Conservation (phyloP, 1,140 invertebrate species). For the Pseudomyrmex dendroicus region DNA sequence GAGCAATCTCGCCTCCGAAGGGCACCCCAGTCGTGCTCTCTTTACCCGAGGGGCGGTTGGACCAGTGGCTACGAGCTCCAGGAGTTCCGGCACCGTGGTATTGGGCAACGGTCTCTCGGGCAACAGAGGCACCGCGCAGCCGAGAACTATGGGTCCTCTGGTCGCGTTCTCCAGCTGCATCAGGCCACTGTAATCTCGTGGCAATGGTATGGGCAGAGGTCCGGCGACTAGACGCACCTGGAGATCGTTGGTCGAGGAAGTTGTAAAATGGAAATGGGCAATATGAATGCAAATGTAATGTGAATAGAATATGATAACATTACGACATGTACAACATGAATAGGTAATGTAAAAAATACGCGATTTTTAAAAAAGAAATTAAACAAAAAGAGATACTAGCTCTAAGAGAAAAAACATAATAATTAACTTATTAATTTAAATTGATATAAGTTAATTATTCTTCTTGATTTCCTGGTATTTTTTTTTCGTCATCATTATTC, state of each 20-base stretch:
- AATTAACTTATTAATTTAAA: not conserved
- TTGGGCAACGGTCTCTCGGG: conserved; percentile 80
- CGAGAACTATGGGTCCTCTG: conserved; percentile 81
- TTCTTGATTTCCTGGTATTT: not conserved
- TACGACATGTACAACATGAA: too few relatives aligned
- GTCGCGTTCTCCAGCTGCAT: conserved; percentile 82
- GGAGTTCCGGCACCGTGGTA: conserved; percentile 80
- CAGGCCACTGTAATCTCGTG: conserved; percentile 81
- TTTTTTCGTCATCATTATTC: not conserved
- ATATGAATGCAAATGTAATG: too few relatives aligned
- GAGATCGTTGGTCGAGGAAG: not conserved
- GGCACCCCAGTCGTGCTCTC: conserved; percentile 80
- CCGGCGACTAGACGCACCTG: conserved; percentile 82
- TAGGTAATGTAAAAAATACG: too few relatives aligned
- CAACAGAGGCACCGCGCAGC: conserved; percentile 81
- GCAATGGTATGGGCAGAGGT: conserved; percentile 81
- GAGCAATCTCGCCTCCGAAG: conserved; percentile 81
- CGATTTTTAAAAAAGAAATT: too few relatives aligned
- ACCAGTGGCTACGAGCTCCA: conserved; percentile 82
- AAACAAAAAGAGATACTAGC: too few relatives aligned
- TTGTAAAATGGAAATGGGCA: too few relatives aligned
- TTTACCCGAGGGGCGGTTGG: conserved; percentile 82
- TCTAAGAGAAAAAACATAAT: too few relatives aligned
- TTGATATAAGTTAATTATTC: not conserved
- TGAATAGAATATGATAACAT: too few relatives aligned